Evolutionary conservation across 2,888 invertebrate genomes (phyloP).

Genomic region (Spilosoma lubricipeda): DNA sequence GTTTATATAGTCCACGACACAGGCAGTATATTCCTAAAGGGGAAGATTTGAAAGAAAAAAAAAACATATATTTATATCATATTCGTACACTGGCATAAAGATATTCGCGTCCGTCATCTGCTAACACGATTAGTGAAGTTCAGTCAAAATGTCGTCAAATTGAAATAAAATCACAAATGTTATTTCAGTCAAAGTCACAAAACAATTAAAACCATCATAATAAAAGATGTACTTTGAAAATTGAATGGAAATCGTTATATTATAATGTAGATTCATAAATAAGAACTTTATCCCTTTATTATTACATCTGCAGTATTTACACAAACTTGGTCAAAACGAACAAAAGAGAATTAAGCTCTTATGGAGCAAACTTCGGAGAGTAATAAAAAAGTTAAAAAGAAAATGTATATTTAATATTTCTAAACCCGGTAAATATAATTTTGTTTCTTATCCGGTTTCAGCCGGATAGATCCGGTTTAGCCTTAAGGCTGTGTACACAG

Average conservation of each 20-base stretch:
- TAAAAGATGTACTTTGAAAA: slow-evolving; percentile 16
- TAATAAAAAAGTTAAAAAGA: slow-evolving; percentile 55
- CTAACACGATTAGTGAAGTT: no score
- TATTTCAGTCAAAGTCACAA: no score
- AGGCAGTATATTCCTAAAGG: no score
- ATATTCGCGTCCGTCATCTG: no score
- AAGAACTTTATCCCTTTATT: slow-evolving; percentile 38
- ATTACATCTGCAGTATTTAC: slow-evolving; percentile 23
- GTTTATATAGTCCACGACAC: no score
- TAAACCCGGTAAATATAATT: slow-evolving; percentile 52
- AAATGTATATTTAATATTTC: slow-evolving; percentile 53
- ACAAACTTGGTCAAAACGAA: slow-evolving; percentile 45
- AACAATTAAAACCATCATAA: neutral
- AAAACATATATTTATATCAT: no score
- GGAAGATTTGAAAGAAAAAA: no score
- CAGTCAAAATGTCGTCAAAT: no score
- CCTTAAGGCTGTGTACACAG: slow-evolving; percentile 25
- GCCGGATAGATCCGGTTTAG: slow-evolving; percentile 32
- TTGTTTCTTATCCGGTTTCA: slow-evolving; percentile 48
- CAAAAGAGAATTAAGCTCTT: slow-evolving; percentile 43
- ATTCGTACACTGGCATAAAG: no score
- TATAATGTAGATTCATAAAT: slow-evolving; percentile 29
- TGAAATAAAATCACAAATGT: no score
- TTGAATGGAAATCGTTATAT: slow-evolving; percentile 13
- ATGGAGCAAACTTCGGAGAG: slow-evolving; percentile 50